These are phyloP conservation scores for Iphiclides podalirius DNA, from an alignment of 2,888 invertebrate genomes.

Conservation along the genomic window DNA sequence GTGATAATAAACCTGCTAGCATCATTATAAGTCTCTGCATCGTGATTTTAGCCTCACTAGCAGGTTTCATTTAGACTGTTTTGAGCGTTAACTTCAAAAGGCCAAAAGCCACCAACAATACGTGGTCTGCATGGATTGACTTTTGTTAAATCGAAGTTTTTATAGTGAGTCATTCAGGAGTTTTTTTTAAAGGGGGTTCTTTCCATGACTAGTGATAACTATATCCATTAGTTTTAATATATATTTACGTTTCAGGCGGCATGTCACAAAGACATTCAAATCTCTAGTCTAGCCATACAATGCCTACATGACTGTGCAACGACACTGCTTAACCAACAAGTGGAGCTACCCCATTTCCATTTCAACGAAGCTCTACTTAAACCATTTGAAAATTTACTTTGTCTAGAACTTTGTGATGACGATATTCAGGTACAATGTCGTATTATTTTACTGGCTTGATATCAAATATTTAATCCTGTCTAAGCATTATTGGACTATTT, in stretches of 20 bases:
- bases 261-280: slow-evolving; percentile 92
- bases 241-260: slow-evolving; percentile 85
- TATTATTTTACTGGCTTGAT: neutral
- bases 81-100: too few relatives aligned
- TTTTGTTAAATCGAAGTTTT: too few relatives aligned
- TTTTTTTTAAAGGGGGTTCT: too few relatives aligned
- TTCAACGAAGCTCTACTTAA: slow-evolving; percentile 97
- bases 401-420: slow-evolving; percentile 94
- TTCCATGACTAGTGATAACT: too few relatives aligned
- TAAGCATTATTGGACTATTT: slow-evolving; percentile 2
- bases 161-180: too few relatives aligned
- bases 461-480: neutral
- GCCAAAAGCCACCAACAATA: too few relatives aligned
- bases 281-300: slow-evolving; percentile 94
- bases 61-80: too few relatives aligned
- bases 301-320: slow-evolving; percentile 96
- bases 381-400: slow-evolving; percentile 96
- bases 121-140: too few relatives aligned
- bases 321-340: slow-evolving; percentile 90
- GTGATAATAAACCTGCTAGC: too few relatives aligned
- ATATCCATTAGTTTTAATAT: too few relatives aligned
- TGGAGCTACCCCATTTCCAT: slow-evolving; percentile 95
- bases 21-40: too few relatives aligned
- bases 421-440: slow-evolving; percentile 89
- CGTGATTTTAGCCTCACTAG: too few relatives aligned